phyloP scores from a whole-genome alignment of 2,113 vertebrate species.

The Hyperopisus bebe region DNA sequence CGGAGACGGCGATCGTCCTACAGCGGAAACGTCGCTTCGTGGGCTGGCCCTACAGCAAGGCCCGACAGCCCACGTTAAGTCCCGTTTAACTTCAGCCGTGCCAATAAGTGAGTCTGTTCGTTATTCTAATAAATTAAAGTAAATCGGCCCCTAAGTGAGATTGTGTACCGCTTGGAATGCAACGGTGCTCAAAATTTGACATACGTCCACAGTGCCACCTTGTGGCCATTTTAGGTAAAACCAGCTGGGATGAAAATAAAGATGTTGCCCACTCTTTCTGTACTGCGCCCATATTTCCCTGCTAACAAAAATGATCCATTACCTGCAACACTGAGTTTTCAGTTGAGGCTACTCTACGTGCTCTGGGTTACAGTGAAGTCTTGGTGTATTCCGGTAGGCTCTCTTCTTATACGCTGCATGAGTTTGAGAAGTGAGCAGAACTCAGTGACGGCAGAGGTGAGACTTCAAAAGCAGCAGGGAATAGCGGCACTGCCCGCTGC shows the following conservation, averaged over 20 bases:
- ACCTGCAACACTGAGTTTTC: not conserved
- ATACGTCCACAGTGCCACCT: not conserved
- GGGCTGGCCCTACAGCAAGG: not conserved
- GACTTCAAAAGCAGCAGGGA: not conserved
- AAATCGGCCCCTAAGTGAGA: not conserved
- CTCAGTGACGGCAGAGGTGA: not conserved
- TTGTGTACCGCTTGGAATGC: not conserved
- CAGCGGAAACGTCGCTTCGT: not conserved
- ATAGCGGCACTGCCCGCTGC: not conserved
- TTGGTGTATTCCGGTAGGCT: not conserved
- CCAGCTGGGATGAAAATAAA: not conserved
- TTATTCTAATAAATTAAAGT: not conserved
- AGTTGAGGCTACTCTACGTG: not conserved
- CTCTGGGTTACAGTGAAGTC: not conserved
- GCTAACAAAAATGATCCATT: slow-evolving; percentile 25
- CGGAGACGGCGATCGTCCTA: slow-evolving; percentile 69
- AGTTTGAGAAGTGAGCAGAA: not conserved
- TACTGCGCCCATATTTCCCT: not conserved
- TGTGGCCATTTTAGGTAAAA: not conserved
- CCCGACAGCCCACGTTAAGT: not conserved
- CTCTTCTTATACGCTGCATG: not conserved
- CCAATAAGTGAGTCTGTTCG: not conserved
- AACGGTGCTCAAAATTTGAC: not conserved
- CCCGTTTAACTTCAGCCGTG: not conserved
- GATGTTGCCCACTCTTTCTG: not conserved